Percentiles rank a stretch among this genome's conserved stretches.
These are phyloP conservation scores for Leptoteleia sp. DNA, from an alignment of 1,140 invertebrate genomes.

Conservation along the genomic window DNA sequence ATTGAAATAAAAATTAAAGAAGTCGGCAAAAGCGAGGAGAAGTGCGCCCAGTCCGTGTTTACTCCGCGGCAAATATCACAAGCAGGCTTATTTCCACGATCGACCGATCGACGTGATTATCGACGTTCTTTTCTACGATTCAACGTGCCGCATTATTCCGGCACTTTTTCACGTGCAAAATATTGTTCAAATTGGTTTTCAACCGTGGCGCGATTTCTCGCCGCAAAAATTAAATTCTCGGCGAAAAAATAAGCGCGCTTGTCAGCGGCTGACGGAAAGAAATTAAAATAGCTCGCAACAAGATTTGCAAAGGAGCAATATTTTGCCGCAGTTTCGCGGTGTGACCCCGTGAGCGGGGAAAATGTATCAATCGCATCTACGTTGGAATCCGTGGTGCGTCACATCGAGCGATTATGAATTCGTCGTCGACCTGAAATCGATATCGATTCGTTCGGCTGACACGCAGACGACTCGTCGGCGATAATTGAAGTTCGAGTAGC, in stretches of 20 bases:
- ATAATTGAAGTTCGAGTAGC: conserved; percentile 71
- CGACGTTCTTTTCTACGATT: conserved; percentile 46
- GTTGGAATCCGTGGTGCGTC: conserved; percentile 35
- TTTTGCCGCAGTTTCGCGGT: background rate
- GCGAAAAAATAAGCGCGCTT: conserved; percentile 4
- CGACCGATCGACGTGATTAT: conserved; percentile 19
- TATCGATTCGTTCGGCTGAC: conserved; percentile 65
- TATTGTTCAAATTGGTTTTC: conserved; percentile 29
- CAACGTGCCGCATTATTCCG: conserved; percentile 22
- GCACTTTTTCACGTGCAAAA: conserved; percentile 10
- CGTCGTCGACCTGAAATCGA: conserved; percentile 65
- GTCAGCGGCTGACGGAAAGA: conserved; percentile 7
- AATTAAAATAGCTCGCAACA: conserved; percentile 1
- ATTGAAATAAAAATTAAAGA: conserved; percentile 2
- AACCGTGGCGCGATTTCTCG: conserved; percentile 1
- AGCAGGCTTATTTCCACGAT: conserved; percentile 37
- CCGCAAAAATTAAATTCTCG: conserved; percentile 20
- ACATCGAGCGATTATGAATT: conserved; percentile 60
- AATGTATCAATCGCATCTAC: conserved; percentile 47
- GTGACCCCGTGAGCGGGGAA: background rate
- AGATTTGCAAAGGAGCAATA: conserved; percentile 8
- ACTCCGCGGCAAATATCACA: conserved; percentile 33
- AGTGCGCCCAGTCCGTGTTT: background rate
- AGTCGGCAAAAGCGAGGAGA: background rate
- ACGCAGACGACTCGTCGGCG: conserved; percentile 62